Evolutionary conservation across 2,888 invertebrate species (phyloP).

Genomic region (Acronicta psi): DNA sequence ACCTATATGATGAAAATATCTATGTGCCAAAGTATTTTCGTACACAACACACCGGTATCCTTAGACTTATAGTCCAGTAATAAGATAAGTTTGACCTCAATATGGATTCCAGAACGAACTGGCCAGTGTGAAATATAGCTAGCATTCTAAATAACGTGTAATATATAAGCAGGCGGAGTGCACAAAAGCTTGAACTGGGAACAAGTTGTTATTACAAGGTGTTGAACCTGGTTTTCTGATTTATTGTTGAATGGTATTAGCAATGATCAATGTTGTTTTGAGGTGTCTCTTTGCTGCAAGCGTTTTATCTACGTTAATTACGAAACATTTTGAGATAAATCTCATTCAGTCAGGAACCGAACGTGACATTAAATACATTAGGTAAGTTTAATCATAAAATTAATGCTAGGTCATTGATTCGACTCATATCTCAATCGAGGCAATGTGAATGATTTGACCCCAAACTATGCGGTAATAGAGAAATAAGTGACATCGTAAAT

Average conservation of each 20-base stretch:
- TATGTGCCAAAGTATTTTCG: too few relatives aligned
- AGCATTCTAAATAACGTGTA: constrained; percentile 74
- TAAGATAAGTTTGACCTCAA: constrained; percentile 77
- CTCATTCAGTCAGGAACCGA: constrained; percentile 51
- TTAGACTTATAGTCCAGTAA: constrained; percentile 68
- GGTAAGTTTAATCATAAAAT: constrained; percentile 42
- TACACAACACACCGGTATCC: constrained; percentile 53
- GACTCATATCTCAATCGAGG: constrained; percentile 42
- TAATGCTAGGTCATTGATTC: constrained; percentile 48
- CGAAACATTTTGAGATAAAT: constrained; percentile 63
- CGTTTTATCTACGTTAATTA: constrained; percentile 72
- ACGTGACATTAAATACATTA: constrained; percentile 57
- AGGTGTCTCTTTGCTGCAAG: constrained; percentile 74
- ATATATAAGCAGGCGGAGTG: constrained; percentile 73
- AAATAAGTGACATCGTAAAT: constrained; percentile 51
- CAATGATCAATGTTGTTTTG: constrained; percentile 79
- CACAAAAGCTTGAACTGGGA: constrained; percentile 63
- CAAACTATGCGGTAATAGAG: constrained; percentile 41
- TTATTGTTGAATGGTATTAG: constrained; percentile 79
- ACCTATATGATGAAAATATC: constrained; percentile 49
- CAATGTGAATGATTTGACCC: constrained; percentile 48
- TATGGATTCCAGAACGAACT: constrained; percentile 70
- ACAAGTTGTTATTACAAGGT: constrained; percentile 83
- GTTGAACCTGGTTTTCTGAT: constrained; percentile 83
- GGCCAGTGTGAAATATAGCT: constrained; percentile 71